Base-by-base conservation (phyloP, 2,113 vertebrate species). In the Orthonyx spaldingii region DNA sequence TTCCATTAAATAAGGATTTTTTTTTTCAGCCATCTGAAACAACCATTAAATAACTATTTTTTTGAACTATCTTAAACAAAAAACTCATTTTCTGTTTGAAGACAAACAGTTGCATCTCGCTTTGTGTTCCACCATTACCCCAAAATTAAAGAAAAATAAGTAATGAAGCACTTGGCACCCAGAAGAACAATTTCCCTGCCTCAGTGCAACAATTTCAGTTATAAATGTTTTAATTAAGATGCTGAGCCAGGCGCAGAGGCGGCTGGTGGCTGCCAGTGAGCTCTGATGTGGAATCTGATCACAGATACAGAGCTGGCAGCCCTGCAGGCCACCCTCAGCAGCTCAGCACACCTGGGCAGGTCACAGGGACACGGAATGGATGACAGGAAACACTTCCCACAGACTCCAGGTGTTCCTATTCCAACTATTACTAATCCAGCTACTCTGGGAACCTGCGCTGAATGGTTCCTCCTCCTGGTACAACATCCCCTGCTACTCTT, bases 171-270 rank as follows among this genome's bases (percentile, higher is more conserved):
- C 19, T 49, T 87, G 46, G 66, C 49, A 68, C 19, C 27, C 37
- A 64, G 10, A 68, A 79, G 61, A 64, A 57, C 60, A 47, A 37
- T 56, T 59, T 64, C 3, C 22, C 32, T 68, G 92, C 78, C 55
- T 79, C 66, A 37, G 9, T 3, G 22, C 70, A 7, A 61, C 37
- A 9, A 35, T 61, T 84, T 15, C 70, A 46, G 27, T 93, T 75
- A 89, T 42, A 74, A 86, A 94, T 79, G 61, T 50, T 94, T 94
- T 91, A 89, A 91, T 94, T 87, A 91, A 82, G 39, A 71, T 3
- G 37, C 42, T 13, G 15, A 93, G 63, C 4, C 33, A 47, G 3
- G 1, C 35, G 0, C 56, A 30, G 70, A 66, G 77, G 42, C 7
- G 1, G 55, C 49, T 32, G 32, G 17, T 1, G 6, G 44, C 52